A percentile compares a stretch with the other conserved stretches of the same genome.
Evolutionary conservation across 2,797 vertebrate species (phyloP).

Genomic region (Microhierax caerulescens): DNA sequence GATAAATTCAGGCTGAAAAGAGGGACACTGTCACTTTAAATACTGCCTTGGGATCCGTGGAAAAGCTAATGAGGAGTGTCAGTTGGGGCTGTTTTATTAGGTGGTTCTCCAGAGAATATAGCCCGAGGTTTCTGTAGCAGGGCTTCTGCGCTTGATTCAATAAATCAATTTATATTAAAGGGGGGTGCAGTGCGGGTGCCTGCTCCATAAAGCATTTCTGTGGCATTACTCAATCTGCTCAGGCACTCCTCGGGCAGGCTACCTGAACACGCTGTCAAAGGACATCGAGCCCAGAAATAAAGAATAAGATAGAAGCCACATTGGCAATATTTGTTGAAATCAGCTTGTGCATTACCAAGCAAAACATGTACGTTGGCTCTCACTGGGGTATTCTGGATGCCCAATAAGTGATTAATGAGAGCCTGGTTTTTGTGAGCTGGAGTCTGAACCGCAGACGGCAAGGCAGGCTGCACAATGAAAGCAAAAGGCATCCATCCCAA

Average conservation of each 20-base stretch:
- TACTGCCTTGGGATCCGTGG: conserved; percentile 68
- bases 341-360: conserved; percentile 42
- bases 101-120: conserved; percentile 66
- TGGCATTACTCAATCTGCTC: conserved; percentile 67
- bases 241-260: conserved; percentile 18
- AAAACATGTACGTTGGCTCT: conserved; percentile 49
- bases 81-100: conserved; percentile 76
- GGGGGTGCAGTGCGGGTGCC: not conserved
- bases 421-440: conserved; percentile 38
- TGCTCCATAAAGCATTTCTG: conserved; percentile 60
- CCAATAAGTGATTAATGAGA: conserved; percentile 64
- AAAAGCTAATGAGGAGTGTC: conserved; percentile 77
- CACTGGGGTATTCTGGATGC: not conserved
- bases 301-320: not conserved
- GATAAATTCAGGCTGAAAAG: conserved; percentile 72
- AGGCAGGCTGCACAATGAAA: conserved; percentile 41
- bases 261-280: conserved; percentile 37
- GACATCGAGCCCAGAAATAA: conserved; percentile 29
- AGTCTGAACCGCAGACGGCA: conserved; percentile 48
- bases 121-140: conserved; percentile 70
- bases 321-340: conserved; percentile 40
- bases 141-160: conserved; percentile 72
- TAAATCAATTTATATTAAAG: conserved; percentile 79
- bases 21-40: conserved; percentile 78
- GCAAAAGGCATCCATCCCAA: conserved; percentile 56